phyloP scores from a whole-genome alignment of 2,113 vertebrate genomes.

The Condylura cristata region DNA sequence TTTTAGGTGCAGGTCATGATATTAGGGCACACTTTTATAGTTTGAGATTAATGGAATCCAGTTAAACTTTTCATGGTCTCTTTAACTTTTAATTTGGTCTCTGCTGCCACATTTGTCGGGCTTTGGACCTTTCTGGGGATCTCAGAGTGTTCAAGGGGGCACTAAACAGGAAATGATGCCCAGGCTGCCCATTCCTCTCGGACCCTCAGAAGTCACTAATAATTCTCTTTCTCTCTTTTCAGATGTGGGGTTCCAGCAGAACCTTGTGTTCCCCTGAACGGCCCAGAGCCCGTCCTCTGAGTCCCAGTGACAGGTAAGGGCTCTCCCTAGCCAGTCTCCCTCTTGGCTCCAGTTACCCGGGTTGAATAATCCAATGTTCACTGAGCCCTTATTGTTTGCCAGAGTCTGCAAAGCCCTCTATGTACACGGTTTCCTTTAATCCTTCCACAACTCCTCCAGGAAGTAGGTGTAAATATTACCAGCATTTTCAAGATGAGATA shows the following conservation, averaged over 20 bases:
- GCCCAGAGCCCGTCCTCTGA: not conserved
- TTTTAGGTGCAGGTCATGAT: constrained; percentile 17
- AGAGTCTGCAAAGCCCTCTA: constrained; percentile 22
- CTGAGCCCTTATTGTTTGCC: not conserved
- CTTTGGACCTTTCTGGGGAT: not conserved
- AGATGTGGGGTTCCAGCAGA: constrained; percentile 70
- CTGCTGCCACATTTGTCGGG: not conserved
- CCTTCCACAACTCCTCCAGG: not conserved
- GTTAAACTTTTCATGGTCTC: not conserved
- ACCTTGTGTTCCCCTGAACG: not conserved
- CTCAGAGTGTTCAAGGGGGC: not conserved
- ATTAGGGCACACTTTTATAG: constrained; percentile 5
- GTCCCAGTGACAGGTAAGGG: constrained; percentile 61
- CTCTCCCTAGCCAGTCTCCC: not conserved
- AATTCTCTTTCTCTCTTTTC: constrained; percentile 26
- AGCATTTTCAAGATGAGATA: not conserved
- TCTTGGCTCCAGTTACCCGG: not conserved
- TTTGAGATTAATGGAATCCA: not conserved
- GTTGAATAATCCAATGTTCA: not conserved
- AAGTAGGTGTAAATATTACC: not conserved
- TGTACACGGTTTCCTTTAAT: not conserved
- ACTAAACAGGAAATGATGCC: not conserved
- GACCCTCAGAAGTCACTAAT: not conserved
- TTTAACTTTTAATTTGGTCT: constrained; percentile 43
- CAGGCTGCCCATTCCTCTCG: not conserved